Percentiles rank a stretch among this genome's conserved stretches.
These are phyloP conservation scores for Hermaeophaga mercurialis DNA, from an alignment of 2,888 invertebrate genomes.

Conservation along the genomic window DNA sequence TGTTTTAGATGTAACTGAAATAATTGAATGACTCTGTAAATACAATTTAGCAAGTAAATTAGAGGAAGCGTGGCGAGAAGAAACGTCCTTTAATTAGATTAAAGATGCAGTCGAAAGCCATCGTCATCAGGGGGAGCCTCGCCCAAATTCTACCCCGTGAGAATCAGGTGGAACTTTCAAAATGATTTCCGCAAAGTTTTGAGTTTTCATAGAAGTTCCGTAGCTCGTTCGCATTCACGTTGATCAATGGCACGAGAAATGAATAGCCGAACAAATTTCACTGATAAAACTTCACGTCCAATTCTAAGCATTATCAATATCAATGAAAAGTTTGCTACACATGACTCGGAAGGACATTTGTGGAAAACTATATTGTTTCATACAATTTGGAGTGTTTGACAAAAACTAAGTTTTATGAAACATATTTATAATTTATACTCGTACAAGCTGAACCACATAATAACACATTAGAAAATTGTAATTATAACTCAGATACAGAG, in stretches of 20 bases:
- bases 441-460: too few relatives aligned
- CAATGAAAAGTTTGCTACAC: neutral
- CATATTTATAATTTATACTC: too few relatives aligned
- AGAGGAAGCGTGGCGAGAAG: neutral
- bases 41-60: slow-evolving; percentile 1
- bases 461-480: too few relatives aligned
- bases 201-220: neutral
- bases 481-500: too few relatives aligned
- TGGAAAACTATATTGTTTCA: too few relatives aligned
- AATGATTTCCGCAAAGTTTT: neutral
- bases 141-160: neutral
- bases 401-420: too few relatives aligned
- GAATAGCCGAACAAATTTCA: neutral
- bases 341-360: too few relatives aligned
- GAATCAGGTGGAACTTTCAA: neutral
- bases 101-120: neutral
- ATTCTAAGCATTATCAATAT: neutral
- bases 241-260: neutral
- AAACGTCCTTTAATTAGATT: neutral
- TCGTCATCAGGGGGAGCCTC: neutral
- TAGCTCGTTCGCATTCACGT: neutral
- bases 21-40: too few relatives aligned
- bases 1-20: too few relatives aligned
- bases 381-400: too few relatives aligned
- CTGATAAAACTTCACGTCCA: neutral